Percentiles rank a stretch among this genome's conserved stretches.
These are phyloP conservation scores for Rhagonycha fulva DNA, from an alignment of 2,888 invertebrate species.

Conservation along the genomic window DNA sequence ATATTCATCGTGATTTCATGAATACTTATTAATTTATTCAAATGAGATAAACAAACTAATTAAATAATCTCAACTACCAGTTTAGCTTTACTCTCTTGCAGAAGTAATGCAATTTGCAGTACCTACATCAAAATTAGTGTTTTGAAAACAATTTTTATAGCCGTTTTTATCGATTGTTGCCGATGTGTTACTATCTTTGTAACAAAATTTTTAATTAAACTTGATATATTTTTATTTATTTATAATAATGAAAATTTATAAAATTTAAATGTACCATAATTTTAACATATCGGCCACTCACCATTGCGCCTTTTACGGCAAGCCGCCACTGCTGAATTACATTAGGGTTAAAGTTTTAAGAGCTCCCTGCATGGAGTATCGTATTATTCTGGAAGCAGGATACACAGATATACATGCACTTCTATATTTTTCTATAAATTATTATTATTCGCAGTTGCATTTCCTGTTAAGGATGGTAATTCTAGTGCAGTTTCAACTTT, in stretches of 20 bases:
- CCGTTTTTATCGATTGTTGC: background rate
- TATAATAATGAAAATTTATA: too few species aligned
- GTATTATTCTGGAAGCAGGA: background rate
- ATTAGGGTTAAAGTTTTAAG: background rate
- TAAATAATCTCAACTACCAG: background rate
- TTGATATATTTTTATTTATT: too few species aligned
- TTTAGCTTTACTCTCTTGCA: too few species aligned
- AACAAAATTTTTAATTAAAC: background rate
- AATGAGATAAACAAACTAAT: background rate
- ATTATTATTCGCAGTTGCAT: background rate
- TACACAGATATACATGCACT: background rate
- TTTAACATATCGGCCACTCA: too few species aligned
- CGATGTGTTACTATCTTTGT: background rate
- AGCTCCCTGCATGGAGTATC: background rate
- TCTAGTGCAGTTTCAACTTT: background rate
- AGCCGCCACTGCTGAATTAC: background rate
- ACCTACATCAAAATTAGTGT: too few species aligned
- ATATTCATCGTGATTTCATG: background rate
- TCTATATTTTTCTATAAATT: background rate
- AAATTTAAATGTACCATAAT: too few species aligned
- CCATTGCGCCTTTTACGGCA: too few species aligned
- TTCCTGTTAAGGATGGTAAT: background rate
- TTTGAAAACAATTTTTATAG: too few species aligned
- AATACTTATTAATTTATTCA: background rate
- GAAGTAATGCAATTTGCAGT: too few species aligned